Conservation (phyloP, 2,113 vertebrate genomes). For the Phaethornis superciliosus region DNA sequence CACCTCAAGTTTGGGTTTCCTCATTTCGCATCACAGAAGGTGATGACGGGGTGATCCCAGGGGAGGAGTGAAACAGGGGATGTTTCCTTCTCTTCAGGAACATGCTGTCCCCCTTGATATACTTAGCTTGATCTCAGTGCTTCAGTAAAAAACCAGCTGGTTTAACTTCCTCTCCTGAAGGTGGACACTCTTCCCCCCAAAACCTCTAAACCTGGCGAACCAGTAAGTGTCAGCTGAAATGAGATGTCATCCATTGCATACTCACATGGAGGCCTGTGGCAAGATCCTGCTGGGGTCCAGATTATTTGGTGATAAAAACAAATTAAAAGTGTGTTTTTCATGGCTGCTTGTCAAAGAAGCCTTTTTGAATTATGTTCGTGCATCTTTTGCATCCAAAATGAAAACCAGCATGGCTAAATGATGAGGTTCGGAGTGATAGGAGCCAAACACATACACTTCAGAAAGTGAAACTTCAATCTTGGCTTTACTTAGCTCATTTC, state of each 20-base stretch:
- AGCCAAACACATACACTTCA: slow-evolving; percentile 64
- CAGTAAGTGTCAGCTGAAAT: neutral
- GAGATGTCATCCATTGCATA: neutral
- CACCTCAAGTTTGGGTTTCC: neutral
- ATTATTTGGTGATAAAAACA: neutral
- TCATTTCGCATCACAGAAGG: neutral
- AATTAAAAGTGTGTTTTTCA: neutral
- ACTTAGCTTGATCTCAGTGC: neutral
- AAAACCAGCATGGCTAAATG: neutral
- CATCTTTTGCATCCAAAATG: slow-evolving; percentile 1
- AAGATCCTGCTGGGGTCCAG: neutral
- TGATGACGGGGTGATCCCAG: neutral
- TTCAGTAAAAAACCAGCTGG: neutral
- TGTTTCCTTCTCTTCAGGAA: neutral
- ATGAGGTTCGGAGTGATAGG: neutral
- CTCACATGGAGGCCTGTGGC: neutral
- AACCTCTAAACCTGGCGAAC: neutral
- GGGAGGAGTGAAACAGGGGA: neutral
- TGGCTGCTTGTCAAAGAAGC: neutral
- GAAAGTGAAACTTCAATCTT: slow-evolving; percentile 35
- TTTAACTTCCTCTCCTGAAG: neutral
- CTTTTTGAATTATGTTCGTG: slow-evolving; percentile 10
- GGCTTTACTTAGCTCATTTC: slow-evolving; percentile 60
- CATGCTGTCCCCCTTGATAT: neutral
- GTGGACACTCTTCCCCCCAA: neutral